Percentiles rank a stretch among this genome's conserved stretches.
Conservation (phyloP, 2,797 vertebrate species). For the Hydrocynus forskahlii region DNA sequence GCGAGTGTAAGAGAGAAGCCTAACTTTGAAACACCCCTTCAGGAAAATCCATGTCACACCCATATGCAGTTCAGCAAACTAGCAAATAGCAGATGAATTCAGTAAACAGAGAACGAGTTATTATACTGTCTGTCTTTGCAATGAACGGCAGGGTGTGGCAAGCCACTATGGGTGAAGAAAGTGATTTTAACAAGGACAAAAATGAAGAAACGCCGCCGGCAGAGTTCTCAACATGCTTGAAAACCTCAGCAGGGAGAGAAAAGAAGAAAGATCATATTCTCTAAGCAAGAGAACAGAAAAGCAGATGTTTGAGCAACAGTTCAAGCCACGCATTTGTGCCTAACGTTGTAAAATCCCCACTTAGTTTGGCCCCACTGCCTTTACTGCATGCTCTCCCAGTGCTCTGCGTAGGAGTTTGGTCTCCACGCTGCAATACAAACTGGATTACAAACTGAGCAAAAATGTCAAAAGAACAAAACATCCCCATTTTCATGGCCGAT, state of each 20-base stretch:
- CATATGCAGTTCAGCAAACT: constrained; percentile 50
- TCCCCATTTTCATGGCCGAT: constrained; percentile 34
- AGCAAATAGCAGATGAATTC: constrained; percentile 57
- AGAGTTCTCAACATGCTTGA: constrained; percentile 10
- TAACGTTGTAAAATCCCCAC: neutral
- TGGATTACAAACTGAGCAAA: constrained; percentile 43
- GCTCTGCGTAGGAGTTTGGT: constrained; percentile 49
- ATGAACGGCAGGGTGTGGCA: constrained; percentile 70
- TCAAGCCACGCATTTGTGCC: constrained; percentile 14
- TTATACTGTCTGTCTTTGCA: constrained; percentile 58
- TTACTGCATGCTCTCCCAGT: constrained; percentile 29
- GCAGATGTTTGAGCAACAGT: constrained; percentile 26
- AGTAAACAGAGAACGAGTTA: constrained; percentile 66
- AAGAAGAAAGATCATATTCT: neutral
- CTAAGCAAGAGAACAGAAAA: constrained; percentile 14
- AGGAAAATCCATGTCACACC: constrained; percentile 58
- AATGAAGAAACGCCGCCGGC: constrained; percentile 47
- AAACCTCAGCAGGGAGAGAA: neutral
- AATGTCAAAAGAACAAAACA: constrained; percentile 55
- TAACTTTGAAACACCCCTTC: constrained; percentile 52
- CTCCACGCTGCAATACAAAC: constrained; percentile 45
- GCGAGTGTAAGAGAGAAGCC: constrained; percentile 4
- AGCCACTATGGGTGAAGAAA: constrained; percentile 56
- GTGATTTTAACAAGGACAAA: constrained; percentile 56
- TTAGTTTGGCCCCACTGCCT: constrained; percentile 2